These are phyloP conservation scores for Tridacna gigas DNA, from an alignment of 2,888 invertebrate species.

Conservation along the genomic window DNA sequence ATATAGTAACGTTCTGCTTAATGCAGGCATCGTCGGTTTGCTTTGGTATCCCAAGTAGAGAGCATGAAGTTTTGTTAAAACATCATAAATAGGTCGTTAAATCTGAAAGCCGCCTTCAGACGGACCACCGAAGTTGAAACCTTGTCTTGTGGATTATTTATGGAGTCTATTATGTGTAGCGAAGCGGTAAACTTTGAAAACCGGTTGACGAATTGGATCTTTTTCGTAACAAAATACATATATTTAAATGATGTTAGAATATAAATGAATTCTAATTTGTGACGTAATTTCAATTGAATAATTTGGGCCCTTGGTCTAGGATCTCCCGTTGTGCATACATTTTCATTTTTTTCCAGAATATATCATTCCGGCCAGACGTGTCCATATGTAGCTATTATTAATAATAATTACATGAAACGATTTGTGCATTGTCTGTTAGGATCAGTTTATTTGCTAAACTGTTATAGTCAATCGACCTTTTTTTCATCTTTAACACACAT, in stretches of 20 bases:
- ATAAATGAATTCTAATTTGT: slow-evolving; percentile 1
- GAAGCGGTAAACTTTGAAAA: slow-evolving; percentile 25
- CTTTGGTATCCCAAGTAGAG: slow-evolving; percentile 44
- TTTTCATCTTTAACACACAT: too few species aligned
- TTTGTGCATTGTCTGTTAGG: too few species aligned
- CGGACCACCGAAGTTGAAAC: slow-evolving; percentile 61
- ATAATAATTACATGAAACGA: too few species aligned
- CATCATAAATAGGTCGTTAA: slow-evolving; percentile 62
- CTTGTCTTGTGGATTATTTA: slow-evolving; percentile 52
- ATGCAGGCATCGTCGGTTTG: slow-evolving; percentile 48
- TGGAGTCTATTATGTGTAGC: slow-evolving; percentile 30
- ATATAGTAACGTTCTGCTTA: slow-evolving; percentile 42
- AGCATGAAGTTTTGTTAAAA: slow-evolving; percentile 53
- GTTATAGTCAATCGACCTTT: too few species aligned
- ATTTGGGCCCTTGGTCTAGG: too few species aligned
- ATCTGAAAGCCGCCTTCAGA: slow-evolving; percentile 51
- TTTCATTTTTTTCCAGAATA: too few species aligned
- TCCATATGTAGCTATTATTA: too few species aligned
- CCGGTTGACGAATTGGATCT: slow-evolving; percentile 19
- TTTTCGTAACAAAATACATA: slow-evolving; percentile 15
- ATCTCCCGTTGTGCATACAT: too few species aligned
- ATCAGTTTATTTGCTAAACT: too few species aligned
- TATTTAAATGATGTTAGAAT: slow-evolving; percentile 20
- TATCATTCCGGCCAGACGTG: too few species aligned
- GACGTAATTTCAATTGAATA: not conserved